A percentile compares a stretch with the other conserved stretches of the same genome.
Evolutionary conservation across 2,888 invertebrate genomes (phyloP).

Genomic region (Amphipoea oculea): DNA sequence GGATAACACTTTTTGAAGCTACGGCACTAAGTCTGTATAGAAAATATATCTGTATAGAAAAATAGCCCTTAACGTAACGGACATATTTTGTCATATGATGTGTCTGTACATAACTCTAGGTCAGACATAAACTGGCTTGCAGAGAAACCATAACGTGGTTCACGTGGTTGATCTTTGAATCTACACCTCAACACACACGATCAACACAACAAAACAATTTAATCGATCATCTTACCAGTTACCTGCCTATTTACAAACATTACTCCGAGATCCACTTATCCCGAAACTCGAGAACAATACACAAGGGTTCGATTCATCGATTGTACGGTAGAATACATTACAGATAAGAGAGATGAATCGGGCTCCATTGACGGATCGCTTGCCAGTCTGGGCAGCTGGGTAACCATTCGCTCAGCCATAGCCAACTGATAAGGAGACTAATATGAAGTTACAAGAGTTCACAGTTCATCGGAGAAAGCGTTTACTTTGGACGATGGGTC

Average conservation of each 20-base stretch:
- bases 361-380: constrained; percentile 59
- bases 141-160: too few species aligned
- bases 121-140: background rate
- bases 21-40: background rate
- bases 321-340: constrained; percentile 63
- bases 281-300: constrained; percentile 53
- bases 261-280: constrained; percentile 49
- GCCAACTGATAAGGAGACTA: constrained; percentile 49
- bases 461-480: constrained; percentile 54
- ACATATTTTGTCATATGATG: background rate
- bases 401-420: constrained; percentile 59
- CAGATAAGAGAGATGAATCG: constrained; percentile 67
- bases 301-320: constrained; percentile 40
- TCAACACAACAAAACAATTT: constrained; percentile 17
- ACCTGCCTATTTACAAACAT: constrained; percentile 40
- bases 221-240: constrained; percentile 48
- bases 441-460: constrained; percentile 58
- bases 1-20: background rate
- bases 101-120: background rate
- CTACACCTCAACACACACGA: background rate
- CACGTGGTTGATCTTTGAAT: constrained; percentile 4
- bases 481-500: constrained; percentile 21
- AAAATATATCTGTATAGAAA: background rate
- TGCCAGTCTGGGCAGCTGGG: constrained; percentile 17
- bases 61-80: background rate